phyloP scores from a whole-genome alignment of 2,888 invertebrate species.

The Macaria notata region DNA sequence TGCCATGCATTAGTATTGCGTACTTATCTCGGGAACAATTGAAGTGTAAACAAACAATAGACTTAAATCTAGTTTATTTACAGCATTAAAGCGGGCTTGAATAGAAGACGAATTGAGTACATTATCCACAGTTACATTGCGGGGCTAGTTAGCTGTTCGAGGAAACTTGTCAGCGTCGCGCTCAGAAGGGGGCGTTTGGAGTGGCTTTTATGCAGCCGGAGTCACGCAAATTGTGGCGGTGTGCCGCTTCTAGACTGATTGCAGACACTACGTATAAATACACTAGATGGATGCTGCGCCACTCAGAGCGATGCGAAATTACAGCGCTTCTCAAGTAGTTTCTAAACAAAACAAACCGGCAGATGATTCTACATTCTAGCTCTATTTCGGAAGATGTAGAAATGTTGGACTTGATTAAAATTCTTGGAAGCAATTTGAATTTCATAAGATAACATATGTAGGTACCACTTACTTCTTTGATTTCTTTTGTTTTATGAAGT shows the following conservation, averaged over 20 bases:
- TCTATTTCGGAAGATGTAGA: slow-evolving; percentile 26
- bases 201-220: slow-evolving; percentile 59
- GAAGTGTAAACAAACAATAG: slow-evolving; percentile 47
- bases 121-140: slow-evolving; percentile 60
- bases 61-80: slow-evolving; percentile 49
- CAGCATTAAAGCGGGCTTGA: slow-evolving; percentile 50
- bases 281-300: slow-evolving; percentile 29
- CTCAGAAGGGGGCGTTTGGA: slow-evolving; percentile 49
- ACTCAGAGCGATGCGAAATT: slow-evolving; percentile 39
- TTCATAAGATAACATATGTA: slow-evolving; percentile 12
- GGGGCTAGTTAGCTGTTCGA: slow-evolving; percentile 60
- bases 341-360: slow-evolving; percentile 38
- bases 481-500: slow-evolving; percentile 9
- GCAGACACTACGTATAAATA: slow-evolving; percentile 41
- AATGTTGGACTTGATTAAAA: slow-evolving; percentile 27
- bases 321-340: slow-evolving; percentile 36
- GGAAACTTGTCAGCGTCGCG: slow-evolving; percentile 60
- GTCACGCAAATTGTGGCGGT: slow-evolving; percentile 59
- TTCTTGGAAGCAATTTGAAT: slow-evolving; percentile 18
- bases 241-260: slow-evolving; percentile 57
- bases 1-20: slow-evolving; percentile 31
- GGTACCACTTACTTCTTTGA: neutral
- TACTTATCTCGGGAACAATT: slow-evolving; percentile 39
- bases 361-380: slow-evolving; percentile 25
- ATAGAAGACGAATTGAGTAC: slow-evolving; percentile 64